phyloP scores from a whole-genome alignment of 2,888 invertebrate species.

The Elysia crispata region DNA sequence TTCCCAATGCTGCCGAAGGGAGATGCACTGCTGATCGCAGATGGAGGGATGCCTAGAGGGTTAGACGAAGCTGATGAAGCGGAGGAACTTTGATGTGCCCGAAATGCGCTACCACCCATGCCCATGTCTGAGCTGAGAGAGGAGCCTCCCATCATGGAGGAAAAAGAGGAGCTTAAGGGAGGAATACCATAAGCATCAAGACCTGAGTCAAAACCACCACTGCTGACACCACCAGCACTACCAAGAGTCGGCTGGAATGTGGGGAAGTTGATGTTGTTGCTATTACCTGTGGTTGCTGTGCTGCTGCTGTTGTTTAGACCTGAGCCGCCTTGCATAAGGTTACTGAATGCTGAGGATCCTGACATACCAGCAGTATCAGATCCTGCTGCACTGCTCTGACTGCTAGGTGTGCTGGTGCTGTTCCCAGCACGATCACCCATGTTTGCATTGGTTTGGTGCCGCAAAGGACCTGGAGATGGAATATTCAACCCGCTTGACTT shows the following conservation, averaged over 20 bases:
- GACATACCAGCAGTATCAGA: no score
- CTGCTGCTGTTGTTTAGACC: not conserved
- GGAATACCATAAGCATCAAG: no score
- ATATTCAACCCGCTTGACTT: not conserved
- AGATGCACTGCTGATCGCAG: slow-evolving; percentile 31
- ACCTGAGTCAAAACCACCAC: no score
- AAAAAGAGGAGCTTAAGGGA: no score
- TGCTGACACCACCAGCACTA: no score
- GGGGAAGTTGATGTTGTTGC: no score
- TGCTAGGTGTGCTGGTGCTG: slow-evolving; percentile 35
- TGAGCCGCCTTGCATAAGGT: no score
- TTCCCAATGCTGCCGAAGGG: not conserved
- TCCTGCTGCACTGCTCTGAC: slow-evolving; percentile 36
- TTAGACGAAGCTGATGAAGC: slow-evolving; percentile 20
- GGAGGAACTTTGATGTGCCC: slow-evolving; percentile 44
- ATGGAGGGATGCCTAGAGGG: slow-evolving; percentile 25
- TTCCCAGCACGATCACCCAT: not conserved
- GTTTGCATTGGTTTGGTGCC: slow-evolving; percentile 17
- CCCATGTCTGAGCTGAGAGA: slow-evolving; percentile 25
- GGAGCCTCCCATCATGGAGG: not conserved
- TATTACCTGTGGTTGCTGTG: not conserved
- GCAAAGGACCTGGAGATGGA: slow-evolving; percentile 22
- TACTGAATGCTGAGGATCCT: no score
- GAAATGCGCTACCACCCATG: slow-evolving; percentile 48
- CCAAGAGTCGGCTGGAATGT: no score